Base-by-base conservation (phyloP, 2,888 invertebrate genomes). In the Synanthedon formicaeformis region DNA sequence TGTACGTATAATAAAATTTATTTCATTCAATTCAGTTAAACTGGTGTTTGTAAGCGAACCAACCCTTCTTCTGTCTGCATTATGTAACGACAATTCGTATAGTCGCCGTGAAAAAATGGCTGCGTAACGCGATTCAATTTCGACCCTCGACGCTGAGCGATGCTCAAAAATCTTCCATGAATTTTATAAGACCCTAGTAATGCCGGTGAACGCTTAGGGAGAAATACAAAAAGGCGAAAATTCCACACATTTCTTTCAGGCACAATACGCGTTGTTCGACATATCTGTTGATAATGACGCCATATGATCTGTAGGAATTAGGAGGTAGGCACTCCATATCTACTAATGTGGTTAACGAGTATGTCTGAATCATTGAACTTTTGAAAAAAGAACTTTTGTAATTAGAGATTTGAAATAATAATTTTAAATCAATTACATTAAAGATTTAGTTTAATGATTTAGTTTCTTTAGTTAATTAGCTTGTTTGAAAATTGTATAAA, bases 81-180 rank as follows among this genome's bases (percentile, higher is more conserved):
- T 45, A 45, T 45, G 45, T 45, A 45, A 45, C 45, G 45, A 45
- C 45, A 45, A 13, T 45, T 45, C 45, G 45, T 14, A 45, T 45
- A 14, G 45, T 14, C 45, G 13, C 45, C 14, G 45, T 45, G 45
- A 49, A 49, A 49, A 49, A 49, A 12, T 49, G 49, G 12, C 23
- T 49, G 8, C 60, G 54, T 61, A 61, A 63, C 60, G 61, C 59
- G 58, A 67, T 65, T 63, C 59, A 66, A 62, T 66, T 62, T 61
- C 56, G 56, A 61, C 63, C 57, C 63, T 61, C 59, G 57, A 58
- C 53, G 45, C 48, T 57, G 55, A 54, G 41, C 50, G 49, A 51
- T 49, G 27, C 23, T 63, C 58, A 58, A 61, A 64, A 62, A 53
- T 60, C 55, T 57, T 58, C 59, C 56, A 60, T 61, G 59, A 56